Conservation (phyloP, 2,113 vertebrate species). For the Chloroceryle aenea region DNA sequence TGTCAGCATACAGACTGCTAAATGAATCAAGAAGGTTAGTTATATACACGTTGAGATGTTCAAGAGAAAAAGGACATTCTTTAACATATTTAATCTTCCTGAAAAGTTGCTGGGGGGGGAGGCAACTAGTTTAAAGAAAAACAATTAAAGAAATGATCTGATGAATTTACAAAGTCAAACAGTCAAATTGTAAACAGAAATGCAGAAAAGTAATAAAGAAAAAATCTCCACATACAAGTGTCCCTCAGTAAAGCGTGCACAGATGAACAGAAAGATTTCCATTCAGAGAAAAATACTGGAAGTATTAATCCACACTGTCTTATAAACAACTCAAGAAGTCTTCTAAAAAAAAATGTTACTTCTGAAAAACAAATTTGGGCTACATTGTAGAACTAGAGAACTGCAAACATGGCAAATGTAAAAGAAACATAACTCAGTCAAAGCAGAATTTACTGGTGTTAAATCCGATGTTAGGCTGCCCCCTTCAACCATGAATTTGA, state of each 20-base stretch:
- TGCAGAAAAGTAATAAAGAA: background rate
- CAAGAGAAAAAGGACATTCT: background rate
- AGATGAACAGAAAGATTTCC: background rate
- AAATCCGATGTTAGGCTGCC: background rate
- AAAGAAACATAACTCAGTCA: background rate
- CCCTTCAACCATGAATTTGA: background rate
- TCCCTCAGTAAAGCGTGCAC: background rate
- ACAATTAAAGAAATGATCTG: background rate
- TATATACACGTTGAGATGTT: background rate
- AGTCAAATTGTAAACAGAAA: background rate
- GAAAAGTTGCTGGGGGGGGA: background rate
- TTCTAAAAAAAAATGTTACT: background rate
- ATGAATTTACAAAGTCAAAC: background rate
- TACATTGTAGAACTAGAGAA: background rate
- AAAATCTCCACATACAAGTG: background rate
- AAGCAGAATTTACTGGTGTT: background rate
- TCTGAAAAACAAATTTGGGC: background rate
- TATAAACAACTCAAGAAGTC: background rate
- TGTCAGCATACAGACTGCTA: constrained; percentile 49
- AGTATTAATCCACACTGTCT: background rate
- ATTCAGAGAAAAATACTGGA: background rate
- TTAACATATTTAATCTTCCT: background rate
- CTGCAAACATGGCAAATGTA: background rate
- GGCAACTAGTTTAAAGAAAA: background rate
- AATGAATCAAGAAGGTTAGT: constrained; percentile 33